Evolutionary conservation across 92 coral and sea anemone species (phyloP).

Genomic region (Phymanthus crucifer): DNA sequence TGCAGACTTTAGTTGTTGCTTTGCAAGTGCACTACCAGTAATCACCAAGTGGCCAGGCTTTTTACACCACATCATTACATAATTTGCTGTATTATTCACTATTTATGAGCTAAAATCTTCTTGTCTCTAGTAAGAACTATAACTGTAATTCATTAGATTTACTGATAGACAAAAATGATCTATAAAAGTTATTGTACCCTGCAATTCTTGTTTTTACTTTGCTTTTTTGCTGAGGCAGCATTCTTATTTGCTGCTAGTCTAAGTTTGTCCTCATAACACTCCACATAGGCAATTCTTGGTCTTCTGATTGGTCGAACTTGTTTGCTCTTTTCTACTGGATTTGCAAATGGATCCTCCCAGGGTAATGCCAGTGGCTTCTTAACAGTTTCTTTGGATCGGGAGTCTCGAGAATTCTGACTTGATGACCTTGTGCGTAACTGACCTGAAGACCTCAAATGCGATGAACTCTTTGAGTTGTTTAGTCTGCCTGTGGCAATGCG

Average conservation of each 20-base stretch:
- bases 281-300: slow-evolving; percentile 66
- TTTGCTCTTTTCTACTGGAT: slow-evolving; percentile 85
- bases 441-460: not conserved
- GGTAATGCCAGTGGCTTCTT: slow-evolving; percentile 77
- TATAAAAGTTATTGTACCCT: slow-evolving; percentile 63
- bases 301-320: slow-evolving; percentile 62
- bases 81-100: not conserved
- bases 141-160: not conserved
- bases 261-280: slow-evolving; percentile 21
- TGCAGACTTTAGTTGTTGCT: not conserved
- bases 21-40: not conserved
- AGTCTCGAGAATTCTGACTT: slow-evolving; percentile 42
- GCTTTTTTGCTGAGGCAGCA: slow-evolving; percentile 40
- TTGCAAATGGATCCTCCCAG: slow-evolving; percentile 99
- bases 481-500: slow-evolving; percentile 39
- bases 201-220: slow-evolving; percentile 66
- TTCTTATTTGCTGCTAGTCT: slow-evolving; percentile 7
- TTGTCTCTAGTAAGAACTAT: not conserved
- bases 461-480: not conserved
- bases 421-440: slow-evolving; percentile 17
- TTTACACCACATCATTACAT: not conserved
- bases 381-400: slow-evolving; percentile 49
- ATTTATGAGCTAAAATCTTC: not conserved
- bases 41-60: not conserved
- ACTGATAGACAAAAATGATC: not conserved